phyloP scores from a whole-genome alignment of 2,113 vertebrate genomes.

The Papio anubis region DNA sequence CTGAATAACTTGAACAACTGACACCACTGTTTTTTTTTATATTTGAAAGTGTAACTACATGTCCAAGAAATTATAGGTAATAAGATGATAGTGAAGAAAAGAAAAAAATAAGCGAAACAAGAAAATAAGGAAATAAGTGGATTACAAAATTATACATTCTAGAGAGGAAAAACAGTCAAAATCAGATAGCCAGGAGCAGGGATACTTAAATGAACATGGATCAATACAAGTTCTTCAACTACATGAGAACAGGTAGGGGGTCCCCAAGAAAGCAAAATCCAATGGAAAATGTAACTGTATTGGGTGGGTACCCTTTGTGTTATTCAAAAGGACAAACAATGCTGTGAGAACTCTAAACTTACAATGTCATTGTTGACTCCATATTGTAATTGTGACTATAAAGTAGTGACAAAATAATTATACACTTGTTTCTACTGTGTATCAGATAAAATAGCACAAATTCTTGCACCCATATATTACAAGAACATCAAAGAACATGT shows the following conservation, averaged over 20 bases:
- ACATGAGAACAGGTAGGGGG: constrained; percentile 36
- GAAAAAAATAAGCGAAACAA: not conserved
- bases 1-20: not conserved
- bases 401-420: constrained; percentile 70
- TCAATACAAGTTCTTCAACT: constrained; percentile 39
- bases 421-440: not conserved
- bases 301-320: not conserved
- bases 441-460: not conserved
- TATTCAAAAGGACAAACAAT: constrained; percentile 16
- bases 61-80: not conserved
- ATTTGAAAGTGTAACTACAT: not conserved
- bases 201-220: not conserved
- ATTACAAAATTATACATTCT: not conserved
- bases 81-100: not conserved
- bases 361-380: constrained; percentile 25
- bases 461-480: not conserved
- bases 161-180: not conserved
- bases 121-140: not conserved
- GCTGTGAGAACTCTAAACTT: constrained; percentile 17
- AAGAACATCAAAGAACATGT: not conserved
- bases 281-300: not conserved
- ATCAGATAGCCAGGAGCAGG: not conserved
- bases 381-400: constrained; percentile 54
- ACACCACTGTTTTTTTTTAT: not conserved
- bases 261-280: not conserved